Evolutionary conservation across 2,113 vertebrate species (phyloP), one percentile per base, ranked within the genome.

Genomic region (Menidia beryllina): DNA sequence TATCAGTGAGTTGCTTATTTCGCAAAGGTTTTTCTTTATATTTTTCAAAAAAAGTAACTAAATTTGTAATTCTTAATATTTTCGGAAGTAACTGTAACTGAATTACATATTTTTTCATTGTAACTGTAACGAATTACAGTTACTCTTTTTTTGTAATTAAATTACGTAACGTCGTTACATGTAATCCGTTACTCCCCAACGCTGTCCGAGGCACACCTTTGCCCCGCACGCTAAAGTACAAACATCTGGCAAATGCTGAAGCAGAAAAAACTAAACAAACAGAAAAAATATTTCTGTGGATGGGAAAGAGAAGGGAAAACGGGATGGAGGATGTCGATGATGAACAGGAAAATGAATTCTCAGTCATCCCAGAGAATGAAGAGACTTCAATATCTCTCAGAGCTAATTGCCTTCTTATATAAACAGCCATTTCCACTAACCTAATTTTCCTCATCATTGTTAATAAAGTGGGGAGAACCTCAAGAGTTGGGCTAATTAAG

Each of bases 221-320:
- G 0, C 34, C 45, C 23, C 5, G 1, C 1, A 41, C 48, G 72
- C 36, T 36, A 45, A 6, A 23, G 5, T 71, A 65, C 53, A 65
- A 12, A 5, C 11, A 25, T n/a, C 2, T 19, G 36, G 17, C n/a
- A 56, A 39, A 71, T 8, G 8, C 47, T 8, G 25, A 72, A 47
- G 8, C 7, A 30, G 7, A 19, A 47, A 14, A 38, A 63, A 63
- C 27, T 19, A 50, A 30, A 30, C 10, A 34, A 24, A 0, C 24
- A 12, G 15, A 51, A 0, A 1, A 21, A 65, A 17, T 87, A 79
- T 74, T 84, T 89, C 9, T 59, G 60, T 55, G 59, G 49, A 9
- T 49, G 4, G 36, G 36, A 21, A 43, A 34, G 17, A n/a, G 61
- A 52, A 57, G 47, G 54, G 4, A 76, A 59, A 58, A 45, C 41